Conservation (phyloP, 30 jellyfish, hydroid and myxozoan species). For the Sanderia malayensis region DNA sequence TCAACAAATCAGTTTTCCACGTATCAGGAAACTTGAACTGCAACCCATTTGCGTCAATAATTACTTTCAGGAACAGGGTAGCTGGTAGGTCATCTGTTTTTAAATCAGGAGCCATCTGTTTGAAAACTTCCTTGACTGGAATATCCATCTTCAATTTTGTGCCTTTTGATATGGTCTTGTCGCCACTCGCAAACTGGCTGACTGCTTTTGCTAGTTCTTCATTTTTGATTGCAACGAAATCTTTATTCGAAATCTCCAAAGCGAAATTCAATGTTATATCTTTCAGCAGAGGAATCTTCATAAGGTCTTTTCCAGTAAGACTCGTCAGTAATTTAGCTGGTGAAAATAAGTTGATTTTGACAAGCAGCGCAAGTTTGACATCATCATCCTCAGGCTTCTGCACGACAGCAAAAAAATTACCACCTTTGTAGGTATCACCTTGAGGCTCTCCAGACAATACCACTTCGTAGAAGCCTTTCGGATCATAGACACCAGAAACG, state of each 20-base stretch:
- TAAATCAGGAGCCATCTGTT: conserved; percentile 46
- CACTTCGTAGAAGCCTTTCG: conserved; percentile 58
- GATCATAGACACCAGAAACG: conserved; percentile 53
- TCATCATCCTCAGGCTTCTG: conserved; percentile 55
- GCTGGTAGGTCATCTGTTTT: conserved; percentile 51
- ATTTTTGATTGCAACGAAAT: conserved; percentile 43
- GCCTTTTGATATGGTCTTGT: conserved; percentile 53
- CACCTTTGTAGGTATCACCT: conserved; percentile 35
- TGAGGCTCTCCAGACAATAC: conserved; percentile 59
- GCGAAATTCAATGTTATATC: conserved; percentile 54
- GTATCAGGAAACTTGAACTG: conserved; percentile 67
- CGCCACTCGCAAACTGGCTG: conserved; percentile 26
- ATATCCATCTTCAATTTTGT: conserved; percentile 38
- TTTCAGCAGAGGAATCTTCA: conserved; percentile 59
- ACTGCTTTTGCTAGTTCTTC: conserved; percentile 42
- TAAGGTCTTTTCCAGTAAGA: conserved; percentile 61
- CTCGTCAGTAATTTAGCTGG: conserved; percentile 46
- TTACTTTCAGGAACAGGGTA: conserved; percentile 37
- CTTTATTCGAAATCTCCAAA: conserved; percentile 45
- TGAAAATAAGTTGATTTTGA: conserved; percentile 31
- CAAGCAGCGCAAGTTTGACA: conserved; percentile 41
- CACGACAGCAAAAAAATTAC: conserved; percentile 38
- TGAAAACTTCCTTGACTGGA: conserved; percentile 62
- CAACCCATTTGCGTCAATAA: conserved; percentile 43
- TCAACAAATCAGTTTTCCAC: conserved; percentile 55